A percentile compares a stretch with the other conserved stretches of the same genome.
Evolutionary conservation across 2,113 vertebrate species (phyloP).

Genomic region (Bucco capensis): DNA sequence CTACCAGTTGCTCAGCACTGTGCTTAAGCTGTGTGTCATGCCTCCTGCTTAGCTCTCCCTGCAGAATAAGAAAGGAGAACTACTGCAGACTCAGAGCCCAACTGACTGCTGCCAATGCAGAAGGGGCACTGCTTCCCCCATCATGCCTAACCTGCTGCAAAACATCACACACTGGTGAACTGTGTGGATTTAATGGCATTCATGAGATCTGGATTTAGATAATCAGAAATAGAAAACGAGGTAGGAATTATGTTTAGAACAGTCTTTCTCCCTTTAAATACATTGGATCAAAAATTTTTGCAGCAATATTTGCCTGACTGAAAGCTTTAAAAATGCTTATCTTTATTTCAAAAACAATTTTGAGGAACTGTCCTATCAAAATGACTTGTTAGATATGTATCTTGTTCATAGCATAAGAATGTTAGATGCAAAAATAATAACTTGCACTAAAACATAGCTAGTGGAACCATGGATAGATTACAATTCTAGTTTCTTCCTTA

Average conservation of each 20-base stretch:
- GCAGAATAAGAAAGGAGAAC: background rate
- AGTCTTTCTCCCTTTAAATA: rapidly evolving
- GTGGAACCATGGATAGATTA: too few relatives aligned
- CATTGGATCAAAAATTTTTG: background rate
- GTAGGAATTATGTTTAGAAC: background rate
- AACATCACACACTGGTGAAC: background rate
- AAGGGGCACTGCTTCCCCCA: background rate
- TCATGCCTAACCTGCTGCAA: background rate
- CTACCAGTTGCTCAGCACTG: background rate
- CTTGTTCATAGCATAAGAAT: background rate
- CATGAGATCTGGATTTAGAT: background rate
- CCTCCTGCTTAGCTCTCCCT: background rate
- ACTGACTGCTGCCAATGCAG: background rate
- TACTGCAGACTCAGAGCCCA: background rate
- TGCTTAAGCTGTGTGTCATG: background rate
- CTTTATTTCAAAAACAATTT: background rate
- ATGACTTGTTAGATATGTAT: background rate
- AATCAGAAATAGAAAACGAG: background rate
- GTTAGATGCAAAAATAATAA: background rate
- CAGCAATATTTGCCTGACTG: background rate
- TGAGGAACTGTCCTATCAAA: background rate
- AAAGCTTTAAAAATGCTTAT: background rate
- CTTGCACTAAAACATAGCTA: background rate
- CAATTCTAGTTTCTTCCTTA: background rate
- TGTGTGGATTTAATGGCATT: background rate